Conservation (phyloP, 1,140 invertebrate species). For the Cotesia typhae region DNA sequence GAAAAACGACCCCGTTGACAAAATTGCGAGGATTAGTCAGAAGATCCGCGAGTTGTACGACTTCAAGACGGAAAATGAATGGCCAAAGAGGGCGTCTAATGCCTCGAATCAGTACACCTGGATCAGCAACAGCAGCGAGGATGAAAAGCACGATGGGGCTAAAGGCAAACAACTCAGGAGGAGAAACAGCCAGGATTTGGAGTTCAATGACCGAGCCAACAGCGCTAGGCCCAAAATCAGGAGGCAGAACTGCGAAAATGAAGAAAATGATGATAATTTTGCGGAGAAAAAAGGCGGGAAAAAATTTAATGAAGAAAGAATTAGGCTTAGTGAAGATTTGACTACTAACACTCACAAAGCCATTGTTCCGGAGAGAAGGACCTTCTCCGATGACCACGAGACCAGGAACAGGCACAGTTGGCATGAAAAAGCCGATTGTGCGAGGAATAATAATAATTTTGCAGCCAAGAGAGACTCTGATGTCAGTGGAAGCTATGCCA, state of each 20-base stretch:
- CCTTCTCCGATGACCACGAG: slow-evolving; percentile 53
- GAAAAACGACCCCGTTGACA: slow-evolving; percentile 35
- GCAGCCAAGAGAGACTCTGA: slow-evolving; percentile 39
- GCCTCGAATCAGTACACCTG: slow-evolving; percentile 38
- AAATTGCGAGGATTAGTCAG: slow-evolving; percentile 43
- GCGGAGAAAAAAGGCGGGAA: slow-evolving; percentile 37
- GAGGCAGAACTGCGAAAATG: slow-evolving; percentile 16
- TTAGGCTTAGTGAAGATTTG: slow-evolving; percentile 49
- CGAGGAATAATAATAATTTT: not conserved
- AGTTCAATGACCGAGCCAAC: slow-evolving; percentile 46
- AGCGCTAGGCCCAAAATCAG: not conserved
- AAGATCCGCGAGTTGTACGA: slow-evolving; percentile 55
- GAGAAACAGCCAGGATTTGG: slow-evolving; percentile 50
- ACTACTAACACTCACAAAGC: slow-evolving; percentile 10
- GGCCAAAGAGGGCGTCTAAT: slow-evolving; percentile 44
- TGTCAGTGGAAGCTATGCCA: slow-evolving; percentile 39
- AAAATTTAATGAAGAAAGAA: slow-evolving; percentile 43
- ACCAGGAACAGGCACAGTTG: slow-evolving; percentile 2
- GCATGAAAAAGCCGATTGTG: not conserved
- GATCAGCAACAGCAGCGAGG: slow-evolving; percentile 54
- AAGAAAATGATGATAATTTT: slow-evolving; percentile 27
- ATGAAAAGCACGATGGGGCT: slow-evolving; percentile 18
- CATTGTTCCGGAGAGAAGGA: slow-evolving; percentile 43
- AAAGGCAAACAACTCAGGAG: slow-evolving; percentile 17
- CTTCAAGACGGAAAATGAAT: slow-evolving; percentile 55